These are phyloP conservation scores for Dolichotis patagonum DNA, from an alignment of 2,113 vertebrate genomes.

Conservation along the genomic window DNA sequence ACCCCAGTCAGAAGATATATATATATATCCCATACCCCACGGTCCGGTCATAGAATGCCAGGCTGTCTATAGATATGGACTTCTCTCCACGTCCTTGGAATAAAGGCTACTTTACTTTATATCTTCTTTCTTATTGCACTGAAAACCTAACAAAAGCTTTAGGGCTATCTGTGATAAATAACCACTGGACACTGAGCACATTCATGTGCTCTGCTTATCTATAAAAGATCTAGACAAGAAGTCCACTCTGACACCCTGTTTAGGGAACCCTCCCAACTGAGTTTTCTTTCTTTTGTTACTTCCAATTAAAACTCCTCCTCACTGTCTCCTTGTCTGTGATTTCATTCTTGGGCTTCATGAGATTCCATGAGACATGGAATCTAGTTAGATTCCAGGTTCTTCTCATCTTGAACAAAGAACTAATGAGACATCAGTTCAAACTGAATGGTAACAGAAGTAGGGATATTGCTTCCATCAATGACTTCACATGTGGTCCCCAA, in stretches of 20 bases:
- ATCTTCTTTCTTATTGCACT: too few relatives aligned
- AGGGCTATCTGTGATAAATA: background rate
- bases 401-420: too few relatives aligned
- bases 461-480: background rate
- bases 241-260: background rate
- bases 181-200: background rate
- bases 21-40: too few relatives aligned
- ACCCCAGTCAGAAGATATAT: too few relatives aligned
- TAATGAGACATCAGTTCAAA: background rate
- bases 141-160: too few relatives aligned
- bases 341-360: background rate
- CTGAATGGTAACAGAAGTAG: background rate
- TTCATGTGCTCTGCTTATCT: background rate
- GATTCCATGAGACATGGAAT: too few relatives aligned
- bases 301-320: background rate
- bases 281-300: background rate
- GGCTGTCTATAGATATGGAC: too few relatives aligned
- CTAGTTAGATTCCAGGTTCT: too few relatives aligned
- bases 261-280: background rate
- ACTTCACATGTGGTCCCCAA: background rate
- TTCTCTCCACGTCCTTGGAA: too few relatives aligned
- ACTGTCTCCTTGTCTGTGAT: background rate
- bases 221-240: background rate
- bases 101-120: too few relatives aligned
- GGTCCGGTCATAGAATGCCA: too few relatives aligned